Conservation (phyloP, 2,797 vertebrate genomes). For the Paratrypauchen microcephalus region DNA sequence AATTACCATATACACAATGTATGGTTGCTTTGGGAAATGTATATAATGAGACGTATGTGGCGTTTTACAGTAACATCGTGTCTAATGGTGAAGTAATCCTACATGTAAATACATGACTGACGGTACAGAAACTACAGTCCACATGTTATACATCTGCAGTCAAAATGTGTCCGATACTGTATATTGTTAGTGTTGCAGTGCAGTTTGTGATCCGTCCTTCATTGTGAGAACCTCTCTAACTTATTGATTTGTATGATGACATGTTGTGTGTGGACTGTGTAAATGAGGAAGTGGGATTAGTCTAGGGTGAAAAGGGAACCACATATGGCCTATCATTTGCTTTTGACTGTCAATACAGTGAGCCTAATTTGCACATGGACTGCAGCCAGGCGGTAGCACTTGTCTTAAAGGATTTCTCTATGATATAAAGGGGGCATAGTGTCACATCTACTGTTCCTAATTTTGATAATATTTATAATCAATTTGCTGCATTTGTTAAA, state of each 20-base stretch:
- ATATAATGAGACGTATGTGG: constrained; percentile 40
- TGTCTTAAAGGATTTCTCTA: constrained; percentile 7
- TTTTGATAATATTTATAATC: constrained; percentile 24
- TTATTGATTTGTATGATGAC: constrained; percentile 48
- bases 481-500: constrained; percentile 10
- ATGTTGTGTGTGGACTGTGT: constrained; percentile 28
- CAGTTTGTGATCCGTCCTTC: constrained; percentile 35
- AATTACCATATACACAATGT: constrained; percentile 31
- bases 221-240: constrained; percentile 44
- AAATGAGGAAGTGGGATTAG: constrained; percentile 35
- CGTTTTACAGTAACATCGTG: constrained; percentile 20
- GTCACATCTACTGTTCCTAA: constrained; percentile 13
- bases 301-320: constrained; percentile 25
- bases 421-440: constrained; percentile 9
- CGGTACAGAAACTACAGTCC: background rate
- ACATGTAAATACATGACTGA: background rate
- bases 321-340: background rate
- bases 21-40: constrained; percentile 35
- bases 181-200: constrained; percentile 35
- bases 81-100: constrained; percentile 27
- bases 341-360: constrained; percentile 29
- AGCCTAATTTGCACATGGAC: constrained; percentile 48
- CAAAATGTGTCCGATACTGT: constrained; percentile 21
- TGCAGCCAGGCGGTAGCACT: constrained; percentile 16
- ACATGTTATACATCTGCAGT: constrained; percentile 42